Base-by-base conservation (phyloP, 1,140 invertebrate species). In the Heliothis subflexa region DNA sequence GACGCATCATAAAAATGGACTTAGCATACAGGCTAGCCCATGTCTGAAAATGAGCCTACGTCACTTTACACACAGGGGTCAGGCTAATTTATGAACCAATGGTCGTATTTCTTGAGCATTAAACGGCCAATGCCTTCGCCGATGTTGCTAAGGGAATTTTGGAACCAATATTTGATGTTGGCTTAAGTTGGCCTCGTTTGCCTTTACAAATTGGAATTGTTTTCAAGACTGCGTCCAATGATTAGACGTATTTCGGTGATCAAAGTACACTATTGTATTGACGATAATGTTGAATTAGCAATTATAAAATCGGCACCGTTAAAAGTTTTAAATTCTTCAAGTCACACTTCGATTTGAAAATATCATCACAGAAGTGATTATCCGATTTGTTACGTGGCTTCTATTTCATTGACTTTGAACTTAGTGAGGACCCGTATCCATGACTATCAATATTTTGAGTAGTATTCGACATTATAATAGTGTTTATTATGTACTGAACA, bases 51-150 rank as follows among this genome's bases (percentile, higher is more conserved):
- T 47, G 18, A 18, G 33, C 40, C 40, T 47, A 66, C 62, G 33
- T 66, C 55, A 47, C 62, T 45, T 40, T 5, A n/a, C 62, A 66
- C 62, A 66, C 62, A 66, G 62, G 55, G 62, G 62, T 66, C 62
- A 47, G 62, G 45, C 62, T 11, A 18, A 66, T 16, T 66, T 47
- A 66, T 66, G 62, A 16, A 66, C 33, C 62, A 66, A 66, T 66
- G 40, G 3, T 47, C 61, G 61, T 66, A 47, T 47, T 66, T 47
- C 16, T 40, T 47, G 16, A n/a, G 40, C 62, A 66, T 21, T 66
- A 40, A 21, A 45, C 40, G 62, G 40, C 10, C 62, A 66, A 47
- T 66, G 62, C 54, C 54, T 55, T 18, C 9, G 40, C 16, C 59
- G 47, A 3, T 28, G 62, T 49, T 66, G 62, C 62, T 66, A 66